A percentile compares a stretch with the other conserved stretches of the same genome.
Evolutionary conservation across 2,888 invertebrate species (phyloP).

Genomic region (Synanthedon tipuliformis): DNA sequence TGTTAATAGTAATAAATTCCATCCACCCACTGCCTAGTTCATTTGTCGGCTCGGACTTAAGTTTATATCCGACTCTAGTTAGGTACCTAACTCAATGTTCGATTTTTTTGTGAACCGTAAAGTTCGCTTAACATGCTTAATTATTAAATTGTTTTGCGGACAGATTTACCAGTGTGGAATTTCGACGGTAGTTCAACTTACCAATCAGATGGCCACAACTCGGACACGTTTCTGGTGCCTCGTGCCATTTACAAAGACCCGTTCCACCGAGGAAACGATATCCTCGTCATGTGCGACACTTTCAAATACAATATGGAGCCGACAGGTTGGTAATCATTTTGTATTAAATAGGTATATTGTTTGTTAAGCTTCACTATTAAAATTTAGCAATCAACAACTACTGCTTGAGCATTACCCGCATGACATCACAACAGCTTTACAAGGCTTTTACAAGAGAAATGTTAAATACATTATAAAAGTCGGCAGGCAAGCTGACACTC

Average conservation of each 20-base stretch:
- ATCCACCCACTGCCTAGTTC: neutral
- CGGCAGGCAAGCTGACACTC: too few relatives aligned
- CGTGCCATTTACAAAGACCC: slow-evolving; percentile 90
- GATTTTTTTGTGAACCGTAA: neutral
- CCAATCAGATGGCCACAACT: slow-evolving; percentile 89
- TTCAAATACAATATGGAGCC: slow-evolving; percentile 88
- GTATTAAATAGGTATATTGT: too few relatives aligned
- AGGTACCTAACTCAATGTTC: neutral
- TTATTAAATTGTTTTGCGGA: too few relatives aligned
- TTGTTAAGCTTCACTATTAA: too few relatives aligned
- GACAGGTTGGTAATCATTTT: slow-evolving; percentile 63
- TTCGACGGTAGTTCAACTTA: slow-evolving; percentile 95
- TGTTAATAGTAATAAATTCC: slow-evolving; percentile 15
- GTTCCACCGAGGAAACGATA: neutral
- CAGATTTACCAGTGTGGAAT: slow-evolving; percentile 92
- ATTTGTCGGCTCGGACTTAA: neutral
- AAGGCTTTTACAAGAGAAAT: too few relatives aligned
- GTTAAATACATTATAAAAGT: too few relatives aligned
- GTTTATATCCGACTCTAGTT: neutral
- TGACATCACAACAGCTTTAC: too few relatives aligned
- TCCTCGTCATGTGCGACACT: slow-evolving; percentile 79
- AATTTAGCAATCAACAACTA: too few relatives aligned
- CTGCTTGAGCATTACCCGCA: too few relatives aligned
- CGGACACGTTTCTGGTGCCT: slow-evolving; percentile 91
- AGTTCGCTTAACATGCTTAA: neutral